phyloP scores from a whole-genome alignment of 2,797 vertebrate species.

The Anableps anableps region DNA sequence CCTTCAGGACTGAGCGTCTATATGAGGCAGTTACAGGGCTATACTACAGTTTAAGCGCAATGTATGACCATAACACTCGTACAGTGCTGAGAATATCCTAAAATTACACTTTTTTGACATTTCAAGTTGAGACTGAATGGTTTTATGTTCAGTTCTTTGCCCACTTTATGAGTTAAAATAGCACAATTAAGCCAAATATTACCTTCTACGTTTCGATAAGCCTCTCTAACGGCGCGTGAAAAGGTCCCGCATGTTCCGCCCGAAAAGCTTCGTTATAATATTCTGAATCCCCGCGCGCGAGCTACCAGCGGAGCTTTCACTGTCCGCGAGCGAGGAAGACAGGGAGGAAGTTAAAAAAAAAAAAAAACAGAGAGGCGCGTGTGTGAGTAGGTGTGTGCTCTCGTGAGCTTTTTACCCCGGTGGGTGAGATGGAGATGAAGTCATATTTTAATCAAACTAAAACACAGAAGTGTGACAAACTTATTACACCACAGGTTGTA shows the following conservation, averaged over 20 bases:
- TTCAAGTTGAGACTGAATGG: not conserved
- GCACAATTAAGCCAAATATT: not conserved
- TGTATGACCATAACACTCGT: not conserved
- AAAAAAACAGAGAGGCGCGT: conserved; percentile 2
- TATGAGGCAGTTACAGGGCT: not conserved
- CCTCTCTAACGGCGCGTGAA: conserved; percentile 5
- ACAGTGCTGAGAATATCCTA: not conserved
- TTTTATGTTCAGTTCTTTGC: conserved; percentile 26
- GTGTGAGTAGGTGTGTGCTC: not conserved
- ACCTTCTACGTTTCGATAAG: not conserved
- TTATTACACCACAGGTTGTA: not conserved
- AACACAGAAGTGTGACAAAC: not conserved
- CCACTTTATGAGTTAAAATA: not conserved
- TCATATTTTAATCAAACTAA: not conserved
- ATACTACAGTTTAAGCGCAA: not conserved
- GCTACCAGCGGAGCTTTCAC: conserved; percentile 2
- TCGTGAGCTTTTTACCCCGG: not conserved
- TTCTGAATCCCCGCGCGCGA: not conserved
- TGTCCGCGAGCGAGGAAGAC: conserved; percentile 18
- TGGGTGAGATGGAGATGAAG: not conserved
- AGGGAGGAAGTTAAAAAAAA: conserved; percentile 23
- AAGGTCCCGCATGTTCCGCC: conserved; percentile 23
- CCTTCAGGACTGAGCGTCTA: not conserved
- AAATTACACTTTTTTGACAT: not conserved
- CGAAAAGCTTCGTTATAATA: not conserved